Base-by-base conservation (phyloP, 1,140 invertebrate species). In the Meloidogyne chitwoodi region DNA sequence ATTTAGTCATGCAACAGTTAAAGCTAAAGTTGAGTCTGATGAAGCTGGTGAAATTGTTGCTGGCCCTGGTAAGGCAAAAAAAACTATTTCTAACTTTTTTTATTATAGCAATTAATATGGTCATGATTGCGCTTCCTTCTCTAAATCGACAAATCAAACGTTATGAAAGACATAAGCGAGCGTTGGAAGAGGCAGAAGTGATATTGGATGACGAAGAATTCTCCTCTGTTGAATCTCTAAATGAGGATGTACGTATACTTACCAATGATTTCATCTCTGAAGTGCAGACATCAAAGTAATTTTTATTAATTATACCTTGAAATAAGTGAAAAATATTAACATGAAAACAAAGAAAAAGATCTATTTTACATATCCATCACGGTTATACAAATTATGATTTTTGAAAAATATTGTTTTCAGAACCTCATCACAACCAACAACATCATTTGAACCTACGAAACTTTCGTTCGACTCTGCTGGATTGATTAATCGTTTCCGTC, bases 191-290 rank as follows among this genome's bases (percentile, higher is more conserved):
- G 14, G 84, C 84, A 79, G 85, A 83, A 84, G 83, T 83, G 24
- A 79, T 22, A 68, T 41, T 63, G 29, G 84, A 85, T 71, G 84
- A 85, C 65, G 68, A 83, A 26, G 84, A 87, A 31, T 56, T 86
- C 27, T 84, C 79, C 12, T 83, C 80, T 71, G 76, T 74, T 26
- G 84, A 84, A 6, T 84, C 83, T 16, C 76, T 85, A 14, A 84
- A 82, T 26, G 84, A 85, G 31, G 83, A 83, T 71, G 64, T 85
- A 4, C 70, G 84, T 38, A 77, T 86, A 44, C 74, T 87, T 29
- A 85, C 84, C 14, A 85, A 86, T 78, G 84, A 85, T 72, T 86
- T 86, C 44, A 74, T 81, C 11, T 87, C 85, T 0, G 84, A 85
- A 68, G 82, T 70, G n/a, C 81, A 71, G 14, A 82, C 85, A 2